Base-by-base conservation (phyloP, 2,888 invertebrate species). In the Gonocerus acuteangulatus region DNA sequence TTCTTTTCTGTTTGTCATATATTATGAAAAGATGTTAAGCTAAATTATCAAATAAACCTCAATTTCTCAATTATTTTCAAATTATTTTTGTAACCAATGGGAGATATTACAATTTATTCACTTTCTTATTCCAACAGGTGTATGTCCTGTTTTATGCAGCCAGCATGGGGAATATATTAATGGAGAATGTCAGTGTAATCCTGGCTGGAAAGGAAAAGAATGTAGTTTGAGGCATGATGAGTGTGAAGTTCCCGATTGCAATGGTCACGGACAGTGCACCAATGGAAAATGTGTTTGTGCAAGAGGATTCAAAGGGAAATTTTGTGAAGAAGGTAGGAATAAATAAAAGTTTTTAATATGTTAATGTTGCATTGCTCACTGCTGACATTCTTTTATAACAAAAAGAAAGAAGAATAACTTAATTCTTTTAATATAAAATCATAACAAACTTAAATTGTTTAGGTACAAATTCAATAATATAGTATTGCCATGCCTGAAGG, bases 181-280 rank as follows among this genome's bases (percentile, higher is more conserved):
- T 71, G 96, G 97, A 42, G 89, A 91, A 74, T 99, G 97, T 73
- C 89, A 92, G 71, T 99, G 97, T 75, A 94, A 95, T 76, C 89
- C 92, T 2, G 95, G 95, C 48, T 99, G 95, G 95, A 97, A 95
- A 76, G 97, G 97, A 68, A 89, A 89, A 71, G 97, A 99, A 75
- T 99, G 99, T 75, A 91, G 92, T 48, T 78, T 96, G 68, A 82
- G 93, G 44, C 92, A 93, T 74, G 91, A 94, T 72, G 95, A 96
- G 77, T 99, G 97, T 76, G 94, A 95, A 78, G 89, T 95, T 71
- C 84, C 91, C 23, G 94, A 95, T 74, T 97, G 97, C 77, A 92
- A 91, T 73, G 94, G 94, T 6, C 93, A 95, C 72, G 99, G 97
- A 0, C 90, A 91, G 73, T 99, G 97, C 76, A 86, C 89, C 66